A percentile compares a stretch with the other conserved stretches of the same genome.
Evolutionary conservation across 2,888 invertebrate species (phyloP).

Genomic region (Eupithecia centaureata): DNA sequence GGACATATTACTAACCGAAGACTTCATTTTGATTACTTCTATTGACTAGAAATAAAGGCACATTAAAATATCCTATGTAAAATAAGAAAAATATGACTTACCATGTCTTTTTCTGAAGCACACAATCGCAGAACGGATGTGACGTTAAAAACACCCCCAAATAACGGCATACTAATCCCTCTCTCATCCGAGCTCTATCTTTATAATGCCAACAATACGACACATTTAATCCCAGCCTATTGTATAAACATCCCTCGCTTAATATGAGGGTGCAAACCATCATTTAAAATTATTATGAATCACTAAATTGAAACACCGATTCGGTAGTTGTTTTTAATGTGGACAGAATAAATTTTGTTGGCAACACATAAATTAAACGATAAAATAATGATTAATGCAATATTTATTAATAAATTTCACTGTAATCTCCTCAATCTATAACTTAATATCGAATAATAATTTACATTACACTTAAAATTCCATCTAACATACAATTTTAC

Average conservation of each 20-base stretch:
- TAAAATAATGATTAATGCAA: constrained; percentile 76
- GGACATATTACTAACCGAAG: no score
- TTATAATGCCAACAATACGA: constrained; percentile 75
- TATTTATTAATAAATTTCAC: constrained; percentile 84
- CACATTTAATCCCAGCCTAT: constrained; percentile 79
- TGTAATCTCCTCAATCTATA: constrained; percentile 80
- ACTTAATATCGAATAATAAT: constrained; percentile 78
- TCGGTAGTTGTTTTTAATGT: constrained; percentile 48
- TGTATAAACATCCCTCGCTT: constrained; percentile 63
- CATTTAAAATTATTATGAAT: constrained; percentile 78
- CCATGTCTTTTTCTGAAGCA: background rate
- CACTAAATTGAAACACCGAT: constrained; percentile 73
- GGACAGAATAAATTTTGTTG: constrained; percentile 21
- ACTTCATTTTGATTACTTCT: no score
- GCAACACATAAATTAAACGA: constrained; percentile 46
- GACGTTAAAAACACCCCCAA: constrained; percentile 36
- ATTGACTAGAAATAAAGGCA: no score
- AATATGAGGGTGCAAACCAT: constrained; percentile 56
- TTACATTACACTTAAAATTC: constrained; percentile 78
- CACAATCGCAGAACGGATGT: constrained; percentile 21
- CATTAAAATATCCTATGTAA: no score
- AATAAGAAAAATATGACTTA: background rate
- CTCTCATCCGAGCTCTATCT: constrained; percentile 55
- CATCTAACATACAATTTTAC: constrained; percentile 66
- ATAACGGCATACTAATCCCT: background rate